Evolutionary conservation across 2,888 invertebrate genomes (phyloP).

Genomic region (Acanthococcus lagerstroemiae): DNA sequence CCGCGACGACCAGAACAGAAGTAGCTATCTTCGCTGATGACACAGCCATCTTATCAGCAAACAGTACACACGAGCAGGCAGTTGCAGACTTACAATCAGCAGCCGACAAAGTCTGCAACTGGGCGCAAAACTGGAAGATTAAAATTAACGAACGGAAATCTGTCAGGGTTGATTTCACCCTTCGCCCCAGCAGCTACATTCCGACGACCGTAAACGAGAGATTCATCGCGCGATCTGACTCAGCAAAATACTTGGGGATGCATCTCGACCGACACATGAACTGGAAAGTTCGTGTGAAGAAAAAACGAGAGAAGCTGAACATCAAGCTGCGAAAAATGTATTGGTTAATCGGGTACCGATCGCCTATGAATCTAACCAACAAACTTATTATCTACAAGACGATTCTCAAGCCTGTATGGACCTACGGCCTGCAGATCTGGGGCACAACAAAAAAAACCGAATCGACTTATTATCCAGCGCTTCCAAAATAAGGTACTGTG

Average conservation of each 20-base stretch:
- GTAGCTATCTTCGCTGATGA: neutral
- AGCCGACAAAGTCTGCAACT: neutral
- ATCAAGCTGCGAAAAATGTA: neutral
- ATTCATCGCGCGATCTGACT: neutral
- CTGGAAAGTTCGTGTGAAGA: neutral
- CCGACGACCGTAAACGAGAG: neutral
- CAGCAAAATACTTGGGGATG: neutral
- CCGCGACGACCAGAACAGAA: neutral
- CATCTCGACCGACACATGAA: neutral
- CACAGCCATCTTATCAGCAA: neutral
- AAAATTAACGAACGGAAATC: neutral
- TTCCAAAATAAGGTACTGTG: no score
- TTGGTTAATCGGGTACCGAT: no score
- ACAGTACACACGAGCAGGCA: neutral
- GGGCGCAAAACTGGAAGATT: no score
- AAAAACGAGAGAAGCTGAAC: constrained; percentile 1
- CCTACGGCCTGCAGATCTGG: no score
- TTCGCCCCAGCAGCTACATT: neutral
- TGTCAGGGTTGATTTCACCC: neutral
- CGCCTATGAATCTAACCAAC: no score
- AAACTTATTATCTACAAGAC: no score
- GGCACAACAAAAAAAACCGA: no score
- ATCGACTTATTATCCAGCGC: no score
- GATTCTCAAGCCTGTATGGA: no score
- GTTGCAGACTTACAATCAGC: neutral